Evolutionary conservation across 2,113 vertebrate genomes (phyloP).

Genomic region (Ardeotis arabs): DNA sequence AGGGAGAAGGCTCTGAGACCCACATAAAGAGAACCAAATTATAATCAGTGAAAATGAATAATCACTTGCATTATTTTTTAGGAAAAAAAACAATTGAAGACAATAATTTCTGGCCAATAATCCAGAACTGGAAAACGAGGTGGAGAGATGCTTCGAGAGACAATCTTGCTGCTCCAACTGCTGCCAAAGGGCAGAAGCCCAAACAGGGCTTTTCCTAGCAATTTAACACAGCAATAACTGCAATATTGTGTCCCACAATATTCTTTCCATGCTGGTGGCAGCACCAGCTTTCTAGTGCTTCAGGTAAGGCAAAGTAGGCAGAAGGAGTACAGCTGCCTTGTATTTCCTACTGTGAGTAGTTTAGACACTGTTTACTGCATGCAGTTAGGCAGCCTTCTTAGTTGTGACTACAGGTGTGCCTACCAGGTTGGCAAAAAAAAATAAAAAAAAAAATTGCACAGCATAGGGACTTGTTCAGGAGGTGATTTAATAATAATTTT

Average conservation of each 20-base stretch:
- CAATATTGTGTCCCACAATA: not conserved
- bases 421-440: not conserved
- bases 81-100: not conserved
- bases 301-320: not conserved
- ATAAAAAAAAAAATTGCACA: not conserved
- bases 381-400: not conserved
- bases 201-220: not conserved
- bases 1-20: not conserved
- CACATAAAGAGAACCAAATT: accelerated
- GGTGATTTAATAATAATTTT: not conserved
- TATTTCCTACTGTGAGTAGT: not conserved
- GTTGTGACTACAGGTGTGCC: not conserved
- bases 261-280: not conserved
- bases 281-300: not conserved
- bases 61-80: not conserved
- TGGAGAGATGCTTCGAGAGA: not conserved
- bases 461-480: not conserved
- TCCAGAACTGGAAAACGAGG: not conserved
- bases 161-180: not conserved
- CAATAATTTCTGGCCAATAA: not conserved
- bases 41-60: not conserved
- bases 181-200: not conserved
- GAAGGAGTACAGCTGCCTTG: not conserved
- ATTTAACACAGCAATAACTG: not conserved
- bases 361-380: not conserved